These are phyloP conservation scores for Brachionus koreanus DNA, from an alignment of 1,140 invertebrate species.

Conservation along the genomic window DNA sequence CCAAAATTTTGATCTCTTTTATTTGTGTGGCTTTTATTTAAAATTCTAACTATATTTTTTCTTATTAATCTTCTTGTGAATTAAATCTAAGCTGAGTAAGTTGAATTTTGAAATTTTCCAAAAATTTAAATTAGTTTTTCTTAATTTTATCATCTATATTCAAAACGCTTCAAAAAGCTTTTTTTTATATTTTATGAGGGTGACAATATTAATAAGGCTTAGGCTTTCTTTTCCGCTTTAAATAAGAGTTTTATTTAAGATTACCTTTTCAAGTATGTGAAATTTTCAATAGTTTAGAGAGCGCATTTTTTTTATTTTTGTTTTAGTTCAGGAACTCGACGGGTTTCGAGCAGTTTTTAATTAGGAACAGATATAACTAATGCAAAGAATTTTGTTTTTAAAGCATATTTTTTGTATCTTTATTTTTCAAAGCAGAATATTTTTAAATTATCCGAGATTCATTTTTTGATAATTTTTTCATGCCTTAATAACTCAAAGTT, in stretches of 20 bases:
- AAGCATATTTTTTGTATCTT: neutral
- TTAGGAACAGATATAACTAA: neutral
- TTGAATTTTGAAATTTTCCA: slow-evolving; percentile 4
- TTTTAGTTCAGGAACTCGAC: neutral
- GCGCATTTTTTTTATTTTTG: neutral
- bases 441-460: neutral
- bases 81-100: slow-evolving; percentile 1
- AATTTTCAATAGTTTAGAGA: neutral
- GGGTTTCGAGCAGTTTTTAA: neutral
- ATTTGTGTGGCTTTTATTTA: neutral
- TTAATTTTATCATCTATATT: neutral
- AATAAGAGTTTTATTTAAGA: neutral
- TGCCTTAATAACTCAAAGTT: neutral
- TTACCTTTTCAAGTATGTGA: neutral
- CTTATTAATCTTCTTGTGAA: neutral
- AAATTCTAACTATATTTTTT: neutral
- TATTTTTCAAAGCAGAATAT: neutral
- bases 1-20: neutral
- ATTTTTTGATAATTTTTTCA: neutral
- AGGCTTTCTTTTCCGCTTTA: neutral
- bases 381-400: neutral
- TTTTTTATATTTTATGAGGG: neutral
- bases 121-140: slow-evolving; percentile 7
- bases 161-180: neutral
- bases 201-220: neutral